phyloP scores from a whole-genome alignment of 2,797 vertebrate genomes.

The Petrocephalus sullivani region DNA sequence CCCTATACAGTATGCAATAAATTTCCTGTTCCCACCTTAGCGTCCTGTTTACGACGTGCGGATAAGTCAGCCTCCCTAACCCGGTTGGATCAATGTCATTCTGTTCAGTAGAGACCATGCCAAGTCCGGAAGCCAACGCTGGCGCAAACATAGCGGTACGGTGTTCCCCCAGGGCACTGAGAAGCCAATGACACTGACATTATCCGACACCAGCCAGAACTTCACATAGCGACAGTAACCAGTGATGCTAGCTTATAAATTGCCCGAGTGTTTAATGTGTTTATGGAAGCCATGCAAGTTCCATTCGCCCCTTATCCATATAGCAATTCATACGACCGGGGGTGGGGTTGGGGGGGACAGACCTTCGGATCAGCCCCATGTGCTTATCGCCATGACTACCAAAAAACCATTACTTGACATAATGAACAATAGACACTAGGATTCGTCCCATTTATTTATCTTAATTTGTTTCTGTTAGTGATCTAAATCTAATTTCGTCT shows the following conservation, averaged over 20 bases:
- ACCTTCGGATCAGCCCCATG: not conserved
- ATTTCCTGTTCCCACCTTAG: not conserved
- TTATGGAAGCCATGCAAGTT: not conserved
- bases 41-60: not conserved
- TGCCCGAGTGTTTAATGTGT: not conserved
- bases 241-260: not conserved
- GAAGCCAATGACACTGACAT: not conserved
- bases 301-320: not conserved
- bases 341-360: not conserved
- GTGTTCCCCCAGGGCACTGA: not conserved
- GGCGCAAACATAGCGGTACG: not conserved
- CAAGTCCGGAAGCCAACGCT: not conserved
- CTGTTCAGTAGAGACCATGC: not conserved
- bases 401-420: conserved; percentile 20
- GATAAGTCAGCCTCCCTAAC: not conserved
- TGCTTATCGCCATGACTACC: not conserved
- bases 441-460: conserved; percentile 36
- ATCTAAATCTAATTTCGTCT: conserved; percentile 39
- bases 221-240: not conserved
- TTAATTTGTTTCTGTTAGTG: conserved; percentile 39
- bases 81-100: not conserved
- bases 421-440: conserved; percentile 30
- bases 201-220: not conserved
- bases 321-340: not conserved
- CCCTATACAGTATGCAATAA: not conserved